These are phyloP conservation scores for Paramuricea clavata DNA, from an alignment of 92 coral and sea anemone genomes.

Conservation along the genomic window DNA sequence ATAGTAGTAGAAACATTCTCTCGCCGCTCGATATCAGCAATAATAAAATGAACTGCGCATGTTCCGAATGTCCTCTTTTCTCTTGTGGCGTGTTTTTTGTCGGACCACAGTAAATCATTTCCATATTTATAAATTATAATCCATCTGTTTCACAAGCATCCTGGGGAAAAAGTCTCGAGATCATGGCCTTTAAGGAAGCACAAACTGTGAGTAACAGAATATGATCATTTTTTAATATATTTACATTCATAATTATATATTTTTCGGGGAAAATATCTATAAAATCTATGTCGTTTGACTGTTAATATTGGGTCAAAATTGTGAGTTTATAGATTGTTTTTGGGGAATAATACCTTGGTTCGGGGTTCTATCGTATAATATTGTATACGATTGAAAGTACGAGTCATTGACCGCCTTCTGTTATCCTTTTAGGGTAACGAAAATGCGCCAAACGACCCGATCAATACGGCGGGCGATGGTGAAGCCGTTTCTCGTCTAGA, in stretches of 20 bases:
- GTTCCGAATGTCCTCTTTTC: constrained; percentile 9
- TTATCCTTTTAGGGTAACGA: not conserved
- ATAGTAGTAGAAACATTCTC: constrained; percentile 35
- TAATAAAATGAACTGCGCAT: constrained; percentile 26
- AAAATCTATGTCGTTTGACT: too few species aligned
- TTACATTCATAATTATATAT: not conserved
- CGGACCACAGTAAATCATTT: too few species aligned
- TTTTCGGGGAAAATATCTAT: too few species aligned
- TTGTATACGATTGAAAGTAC: not conserved
- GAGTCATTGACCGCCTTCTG: not conserved
- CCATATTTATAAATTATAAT: not conserved
- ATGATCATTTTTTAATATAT: not conserved
- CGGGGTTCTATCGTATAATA: not conserved
- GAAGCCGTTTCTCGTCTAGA: not conserved
- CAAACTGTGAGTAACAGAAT: not conserved
- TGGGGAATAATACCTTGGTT: not conserved
- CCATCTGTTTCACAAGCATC: not conserved
- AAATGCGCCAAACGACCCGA: constrained; percentile 37
- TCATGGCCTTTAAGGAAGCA: not conserved
- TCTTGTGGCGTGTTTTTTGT: constrained; percentile 33
- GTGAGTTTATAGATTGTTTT: too few species aligned
- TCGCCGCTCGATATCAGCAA: not conserved
- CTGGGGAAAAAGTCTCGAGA: not conserved
- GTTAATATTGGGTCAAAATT: too few species aligned
- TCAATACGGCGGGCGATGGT: constrained; percentile 10